Percentiles rank a stretch among this genome's conserved stretches.
Evolutionary conservation across 1,140 invertebrate genomes (phyloP).

Genomic region (Trichonephila inaurata): DNA sequence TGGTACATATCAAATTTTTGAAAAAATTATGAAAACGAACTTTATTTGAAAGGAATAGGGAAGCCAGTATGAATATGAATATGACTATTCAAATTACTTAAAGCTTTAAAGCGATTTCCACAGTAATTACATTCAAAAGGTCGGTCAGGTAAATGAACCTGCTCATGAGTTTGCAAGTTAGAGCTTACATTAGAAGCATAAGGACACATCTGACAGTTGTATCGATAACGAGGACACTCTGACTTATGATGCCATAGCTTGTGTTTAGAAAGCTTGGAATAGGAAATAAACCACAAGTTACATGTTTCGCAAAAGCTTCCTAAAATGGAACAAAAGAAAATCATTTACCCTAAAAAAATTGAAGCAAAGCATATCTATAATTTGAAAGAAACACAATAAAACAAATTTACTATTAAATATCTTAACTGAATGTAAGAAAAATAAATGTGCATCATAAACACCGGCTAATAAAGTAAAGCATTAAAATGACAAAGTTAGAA

Average conservation of each 20-base stretch:
- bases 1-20: too few species aligned
- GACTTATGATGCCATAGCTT: not conserved
- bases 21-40: too few species aligned
- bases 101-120: constrained; percentile 58
- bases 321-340: not conserved
- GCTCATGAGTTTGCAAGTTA: constrained; percentile 80
- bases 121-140: constrained; percentile 79
- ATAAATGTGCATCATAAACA: too few species aligned
- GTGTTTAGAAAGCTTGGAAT: not conserved
- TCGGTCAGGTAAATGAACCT: constrained; percentile 81
- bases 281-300: not conserved
- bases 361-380: too few species aligned
- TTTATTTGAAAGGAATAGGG: too few species aligned
- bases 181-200: constrained; percentile 6
- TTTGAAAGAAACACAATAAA: too few species aligned
- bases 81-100: constrained; percentile 20
- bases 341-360: not conserved
- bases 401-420: too few species aligned
- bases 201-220: not conserved
- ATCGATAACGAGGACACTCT: not conserved
- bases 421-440: too few species aligned
- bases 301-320: not conserved
- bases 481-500: too few species aligned
- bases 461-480: too few species aligned
- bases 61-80: constrained; percentile 1